These are phyloP conservation scores for Pheosia tremula DNA, from an alignment of 2,888 invertebrate genomes.

Conservation along the genomic window DNA sequence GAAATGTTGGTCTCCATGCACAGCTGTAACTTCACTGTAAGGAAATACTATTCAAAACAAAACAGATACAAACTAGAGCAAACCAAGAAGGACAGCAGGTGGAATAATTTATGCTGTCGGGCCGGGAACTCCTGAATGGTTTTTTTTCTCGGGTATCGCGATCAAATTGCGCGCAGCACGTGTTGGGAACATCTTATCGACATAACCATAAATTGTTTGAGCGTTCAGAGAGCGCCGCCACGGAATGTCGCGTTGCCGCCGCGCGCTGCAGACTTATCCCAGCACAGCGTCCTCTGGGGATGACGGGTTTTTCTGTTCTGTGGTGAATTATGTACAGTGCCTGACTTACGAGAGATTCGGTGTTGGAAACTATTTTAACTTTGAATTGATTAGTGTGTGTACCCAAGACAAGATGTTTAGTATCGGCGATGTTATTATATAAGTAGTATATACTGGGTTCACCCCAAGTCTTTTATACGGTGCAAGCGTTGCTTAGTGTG, in stretches of 20 bases:
- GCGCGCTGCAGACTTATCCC: constrained; percentile 29
- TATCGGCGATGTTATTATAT: too few species aligned
- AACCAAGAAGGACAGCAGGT: not conserved
- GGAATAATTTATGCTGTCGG: constrained; percentile 32
- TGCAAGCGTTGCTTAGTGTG: too few species aligned
- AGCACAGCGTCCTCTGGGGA: constrained; percentile 23
- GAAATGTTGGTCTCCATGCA: too few species aligned
- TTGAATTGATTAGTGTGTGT: too few species aligned
- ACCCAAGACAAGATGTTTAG: too few species aligned
- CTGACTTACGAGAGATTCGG: not conserved
- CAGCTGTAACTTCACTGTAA: not conserved
- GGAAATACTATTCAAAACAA: constrained; percentile 1
- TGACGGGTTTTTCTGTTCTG: constrained; percentile 7
- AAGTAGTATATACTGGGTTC: too few species aligned
- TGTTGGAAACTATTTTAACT: not conserved
- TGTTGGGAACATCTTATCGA: constrained; percentile 55
- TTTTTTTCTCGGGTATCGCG: constrained; percentile 36
- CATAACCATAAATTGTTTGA: constrained; percentile 55
- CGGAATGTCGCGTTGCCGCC: constrained; percentile 21
- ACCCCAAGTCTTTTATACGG: too few species aligned
- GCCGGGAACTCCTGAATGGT: constrained; percentile 22
- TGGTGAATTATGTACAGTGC: constrained; percentile 32
- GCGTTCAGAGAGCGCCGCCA: constrained; percentile 36
- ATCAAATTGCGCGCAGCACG: constrained; percentile 38
- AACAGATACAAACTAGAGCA: constrained; percentile 4